Conservation (phyloP, 1,140 invertebrate species). For the Hylyphantes graminicola region DNA sequence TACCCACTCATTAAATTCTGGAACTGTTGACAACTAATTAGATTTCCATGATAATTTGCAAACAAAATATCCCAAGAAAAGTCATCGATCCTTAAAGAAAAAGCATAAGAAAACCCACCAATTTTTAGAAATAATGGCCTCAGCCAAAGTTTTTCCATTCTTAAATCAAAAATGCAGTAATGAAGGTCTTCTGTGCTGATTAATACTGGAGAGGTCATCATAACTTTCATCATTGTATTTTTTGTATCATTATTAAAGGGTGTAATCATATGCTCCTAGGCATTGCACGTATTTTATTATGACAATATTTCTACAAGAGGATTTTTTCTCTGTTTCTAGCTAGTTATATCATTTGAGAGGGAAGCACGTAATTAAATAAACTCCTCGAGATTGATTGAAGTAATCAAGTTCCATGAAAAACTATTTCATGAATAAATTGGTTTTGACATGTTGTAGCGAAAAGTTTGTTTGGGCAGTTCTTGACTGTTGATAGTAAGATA, state of each 20-base stretch:
- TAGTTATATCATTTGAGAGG: conserved; percentile 9
- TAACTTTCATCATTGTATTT: conserved; percentile 17
- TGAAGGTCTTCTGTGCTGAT: conserved; percentile 39
- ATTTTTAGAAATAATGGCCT: conserved; percentile 7
- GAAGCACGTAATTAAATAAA: conserved; percentile 7
- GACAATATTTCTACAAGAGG: not conserved
- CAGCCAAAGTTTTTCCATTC: not conserved
- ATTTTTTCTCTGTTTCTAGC: not conserved
- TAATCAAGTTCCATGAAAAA: no score
- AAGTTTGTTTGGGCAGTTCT: no score
- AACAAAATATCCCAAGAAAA: not conserved
- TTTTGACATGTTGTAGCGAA: no score
- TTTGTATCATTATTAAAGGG: conserved; percentile 13
- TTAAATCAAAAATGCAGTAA: conserved; percentile 24
- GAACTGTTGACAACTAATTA: conserved; percentile 20
- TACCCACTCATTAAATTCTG: conserved; percentile 18
- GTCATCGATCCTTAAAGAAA: not conserved
- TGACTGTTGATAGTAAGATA: no score
- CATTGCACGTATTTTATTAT: conserved; percentile 17
- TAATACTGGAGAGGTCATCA: conserved; percentile 20
- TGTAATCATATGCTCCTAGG: conserved; percentile 9
- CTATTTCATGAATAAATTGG: no score
- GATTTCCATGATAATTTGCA: not conserved
- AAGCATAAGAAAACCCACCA: not conserved
- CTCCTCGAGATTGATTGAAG: conserved; percentile 4